These are phyloP conservation scores for Zaprionus gabonicus DNA, from an alignment of 1,140 invertebrate genomes.

Conservation along the genomic window DNA sequence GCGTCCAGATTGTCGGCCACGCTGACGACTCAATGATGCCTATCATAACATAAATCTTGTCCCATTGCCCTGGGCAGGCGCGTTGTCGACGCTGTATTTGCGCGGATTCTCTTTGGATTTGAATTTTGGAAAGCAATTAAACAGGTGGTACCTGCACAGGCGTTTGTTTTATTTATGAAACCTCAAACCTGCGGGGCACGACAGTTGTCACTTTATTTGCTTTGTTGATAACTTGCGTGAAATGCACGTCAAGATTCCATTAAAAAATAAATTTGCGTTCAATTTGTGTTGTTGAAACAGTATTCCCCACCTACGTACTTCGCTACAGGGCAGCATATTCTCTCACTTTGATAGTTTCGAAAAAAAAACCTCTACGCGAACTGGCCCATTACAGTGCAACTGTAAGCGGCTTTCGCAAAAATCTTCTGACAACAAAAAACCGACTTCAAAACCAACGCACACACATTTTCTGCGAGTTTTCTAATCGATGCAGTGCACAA, in stretches of 20 bases:
- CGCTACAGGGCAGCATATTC: background rate
- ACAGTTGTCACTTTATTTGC: constrained; percentile 73
- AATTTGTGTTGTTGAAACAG: constrained; percentile 45
- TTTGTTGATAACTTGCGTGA: constrained; percentile 51
- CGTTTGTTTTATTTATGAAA: constrained; percentile 45
- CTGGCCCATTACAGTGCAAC: background rate
- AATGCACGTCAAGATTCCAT: constrained; percentile 64
- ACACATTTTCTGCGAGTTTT: constrained; percentile 32
- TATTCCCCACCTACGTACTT: background rate
- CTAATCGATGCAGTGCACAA: constrained; percentile 30
- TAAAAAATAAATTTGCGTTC: constrained; percentile 55
- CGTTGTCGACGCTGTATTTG: constrained; percentile 38
- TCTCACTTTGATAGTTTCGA: too few relatives aligned
- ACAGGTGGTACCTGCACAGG: constrained; percentile 37
- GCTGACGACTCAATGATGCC: constrained; percentile 70
- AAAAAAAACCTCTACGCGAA: background rate
- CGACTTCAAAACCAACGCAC: constrained; percentile 21
- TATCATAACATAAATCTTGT: constrained; percentile 78
- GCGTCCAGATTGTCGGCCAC: constrained; percentile 33
- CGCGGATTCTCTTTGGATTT: constrained; percentile 52
- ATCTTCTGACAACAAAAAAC: constrained; percentile 4
- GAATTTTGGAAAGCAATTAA: constrained; percentile 71
- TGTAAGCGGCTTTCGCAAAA: background rate
- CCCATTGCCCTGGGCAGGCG: constrained; percentile 18
- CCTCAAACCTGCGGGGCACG: constrained; percentile 7